Evolutionary conservation across 2,888 invertebrate species (phyloP), one percentile per base, ranked within the genome.

Genomic region (Pterostichus niger): DNA sequence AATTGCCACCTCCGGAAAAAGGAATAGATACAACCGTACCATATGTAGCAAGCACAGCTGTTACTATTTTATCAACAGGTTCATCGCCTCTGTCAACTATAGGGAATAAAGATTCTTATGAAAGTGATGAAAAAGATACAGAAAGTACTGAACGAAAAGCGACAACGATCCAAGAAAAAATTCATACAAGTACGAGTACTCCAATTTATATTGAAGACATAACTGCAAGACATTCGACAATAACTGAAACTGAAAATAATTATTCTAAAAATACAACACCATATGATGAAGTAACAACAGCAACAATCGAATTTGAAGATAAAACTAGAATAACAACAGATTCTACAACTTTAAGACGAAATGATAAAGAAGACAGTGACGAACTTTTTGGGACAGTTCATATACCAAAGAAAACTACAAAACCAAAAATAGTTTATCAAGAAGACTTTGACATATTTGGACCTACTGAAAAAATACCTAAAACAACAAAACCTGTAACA

Each of bases 1-100:
- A 90, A 85, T 83, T 90, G 76, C 89, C 89, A 78, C 87, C 89
- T 78, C 87, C 89, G 61, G 86, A 86, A n/a, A 84, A 86, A 80
- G 86, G 87, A 75, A 85, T 85, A 49, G 87, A 88, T 83, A 85
- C 86, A 13, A 85, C 86, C 11, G 84, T 86, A 46, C 87, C 87
- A 3, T 87, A 87, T 76, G 86, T 86, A 31, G 86, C 87, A 33
- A 83, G 85, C 40, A 86, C 87, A 15, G 73, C 83, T 61, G 83
- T 85, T 84, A 83, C 84, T 52, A 85, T 86, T 78, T 86, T 87
- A 46, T 84, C 84, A 10, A 86, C 86, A 15, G 85, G 86, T 6
- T 87, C 86, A 13, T 82, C 13, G 13, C 44, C 68, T 71, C 17
- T 44, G 44, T n/a, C 83, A 7, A 85, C 84, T 52, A 61, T 73